Evolutionary conservation across 2,113 vertebrate genomes (phyloP).

Genomic region (Orthonyx spaldingii): DNA sequence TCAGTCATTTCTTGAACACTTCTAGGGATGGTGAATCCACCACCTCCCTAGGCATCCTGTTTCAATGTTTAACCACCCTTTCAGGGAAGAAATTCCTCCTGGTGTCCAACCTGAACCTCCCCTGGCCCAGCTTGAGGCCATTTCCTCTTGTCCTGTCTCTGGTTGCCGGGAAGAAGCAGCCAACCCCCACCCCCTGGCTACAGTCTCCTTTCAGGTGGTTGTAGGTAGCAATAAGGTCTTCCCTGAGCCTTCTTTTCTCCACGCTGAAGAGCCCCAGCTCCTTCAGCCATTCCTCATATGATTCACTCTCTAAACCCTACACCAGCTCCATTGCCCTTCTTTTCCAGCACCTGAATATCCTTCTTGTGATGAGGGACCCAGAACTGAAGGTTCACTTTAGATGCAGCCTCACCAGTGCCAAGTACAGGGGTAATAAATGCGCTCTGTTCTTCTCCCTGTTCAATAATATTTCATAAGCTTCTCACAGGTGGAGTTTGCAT

Average conservation of each 20-base stretch:
- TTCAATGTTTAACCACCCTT: background rate
- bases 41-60: background rate
- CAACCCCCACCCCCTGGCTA: background rate
- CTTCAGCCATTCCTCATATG: background rate
- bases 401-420: background rate
- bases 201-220: background rate
- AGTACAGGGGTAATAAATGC: background rate
- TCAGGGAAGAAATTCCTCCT: background rate
- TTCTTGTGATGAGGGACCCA: background rate
- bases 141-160: background rate
- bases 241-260: background rate
- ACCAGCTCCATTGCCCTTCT: background rate
- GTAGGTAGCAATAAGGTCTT: background rate
- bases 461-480: background rate
- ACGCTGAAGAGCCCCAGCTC: background rate
- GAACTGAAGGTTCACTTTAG: background rate
- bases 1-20: background rate
- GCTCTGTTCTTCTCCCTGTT: background rate
- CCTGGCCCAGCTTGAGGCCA: background rate
- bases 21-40: background rate
- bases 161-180: background rate
- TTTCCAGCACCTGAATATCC: background rate
- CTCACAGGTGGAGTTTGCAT: background rate
- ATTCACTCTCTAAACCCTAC: background rate
- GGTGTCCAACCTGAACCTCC: background rate